These are phyloP conservation scores for Drosophila picticornis DNA, from an alignment of 2,888 invertebrate species.

Conservation along the genomic window DNA sequence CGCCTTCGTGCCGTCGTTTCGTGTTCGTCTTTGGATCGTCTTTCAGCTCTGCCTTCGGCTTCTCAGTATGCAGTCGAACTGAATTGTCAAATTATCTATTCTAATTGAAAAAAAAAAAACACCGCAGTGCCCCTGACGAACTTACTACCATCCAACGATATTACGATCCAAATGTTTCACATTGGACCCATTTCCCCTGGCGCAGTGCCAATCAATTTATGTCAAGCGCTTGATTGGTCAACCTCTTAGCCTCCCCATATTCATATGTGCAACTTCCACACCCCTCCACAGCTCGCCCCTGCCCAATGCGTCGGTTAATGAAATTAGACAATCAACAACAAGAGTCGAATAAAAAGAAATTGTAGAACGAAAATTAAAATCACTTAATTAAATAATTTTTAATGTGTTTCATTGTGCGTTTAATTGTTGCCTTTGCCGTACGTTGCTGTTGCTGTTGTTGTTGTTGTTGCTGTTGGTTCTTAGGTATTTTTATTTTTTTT, in stretches of 20 bases:
- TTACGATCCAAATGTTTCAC: constrained; percentile 37
- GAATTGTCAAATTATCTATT: constrained; percentile 70
- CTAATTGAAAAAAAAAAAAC: constrained; percentile 56
- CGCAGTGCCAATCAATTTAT: constrained; percentile 71
- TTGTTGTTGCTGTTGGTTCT: constrained; percentile 14
- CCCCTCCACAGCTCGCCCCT: neutral
- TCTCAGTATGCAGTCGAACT: neutral
- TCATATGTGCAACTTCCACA: neutral
- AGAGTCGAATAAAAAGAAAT: constrained; percentile 34
- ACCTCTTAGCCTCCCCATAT: constrained; percentile 36
- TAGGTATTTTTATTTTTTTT: constrained; percentile 14
- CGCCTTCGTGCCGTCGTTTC: neutral
- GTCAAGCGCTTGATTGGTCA: constrained; percentile 66
- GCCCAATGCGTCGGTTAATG: constrained; percentile 60
- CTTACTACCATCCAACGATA: constrained; percentile 30
- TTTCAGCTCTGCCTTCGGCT: constrained; percentile 16
- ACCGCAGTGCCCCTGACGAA: constrained; percentile 5
- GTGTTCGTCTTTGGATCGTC: constrained; percentile 10
- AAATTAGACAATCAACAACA: constrained; percentile 75
- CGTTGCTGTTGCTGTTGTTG: constrained; percentile 20
- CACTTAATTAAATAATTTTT: constrained; percentile 81
- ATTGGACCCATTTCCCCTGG: constrained; percentile 53
- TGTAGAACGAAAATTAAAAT: constrained; percentile 69
- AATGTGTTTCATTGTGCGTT: constrained; percentile 63
- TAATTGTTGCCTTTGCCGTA: constrained; percentile 39